phyloP scores from a whole-genome alignment of 2,113 vertebrate genomes.

The Tragulus kanchil region DNA sequence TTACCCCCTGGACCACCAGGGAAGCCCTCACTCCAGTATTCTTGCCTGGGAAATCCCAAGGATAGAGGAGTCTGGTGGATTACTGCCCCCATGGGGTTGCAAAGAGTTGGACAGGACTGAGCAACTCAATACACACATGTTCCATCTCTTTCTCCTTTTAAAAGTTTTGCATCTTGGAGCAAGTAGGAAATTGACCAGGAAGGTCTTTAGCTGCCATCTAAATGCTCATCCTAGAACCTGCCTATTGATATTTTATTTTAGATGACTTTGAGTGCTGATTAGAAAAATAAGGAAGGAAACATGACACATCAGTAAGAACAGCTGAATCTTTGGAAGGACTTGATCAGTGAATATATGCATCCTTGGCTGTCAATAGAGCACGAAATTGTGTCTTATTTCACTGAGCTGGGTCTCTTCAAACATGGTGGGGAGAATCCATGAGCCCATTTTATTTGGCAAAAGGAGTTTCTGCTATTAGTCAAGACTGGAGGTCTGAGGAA shows the following conservation, averaged over 20 bases:
- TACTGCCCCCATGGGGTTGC: neutral
- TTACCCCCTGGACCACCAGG: too few species aligned
- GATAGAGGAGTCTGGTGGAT: neutral
- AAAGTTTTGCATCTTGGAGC: neutral
- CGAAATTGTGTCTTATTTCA: neutral
- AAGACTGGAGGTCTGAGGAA: accelerated
- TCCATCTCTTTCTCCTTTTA: too few species aligned
- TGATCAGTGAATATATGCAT: neutral
- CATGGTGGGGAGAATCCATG: neutral
- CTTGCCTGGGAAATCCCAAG: neutral
- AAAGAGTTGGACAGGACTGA: neutral
- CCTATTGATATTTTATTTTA: neutral
- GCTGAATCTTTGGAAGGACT: neutral
- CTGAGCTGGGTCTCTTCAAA: neutral
- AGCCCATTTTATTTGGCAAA: neutral
- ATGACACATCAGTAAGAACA: neutral
- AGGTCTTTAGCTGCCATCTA: neutral
- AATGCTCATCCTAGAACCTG: neutral
- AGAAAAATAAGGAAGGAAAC: neutral
- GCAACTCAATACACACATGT: accelerated
- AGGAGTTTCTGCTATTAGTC: neutral
- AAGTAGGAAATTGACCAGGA: neutral
- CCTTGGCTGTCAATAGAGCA: neutral
- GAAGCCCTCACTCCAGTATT: neutral
- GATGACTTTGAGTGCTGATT: neutral